These are phyloP conservation scores for Psittacula echo DNA, from an alignment of 2,797 vertebrate genomes.

Conservation along the genomic window DNA sequence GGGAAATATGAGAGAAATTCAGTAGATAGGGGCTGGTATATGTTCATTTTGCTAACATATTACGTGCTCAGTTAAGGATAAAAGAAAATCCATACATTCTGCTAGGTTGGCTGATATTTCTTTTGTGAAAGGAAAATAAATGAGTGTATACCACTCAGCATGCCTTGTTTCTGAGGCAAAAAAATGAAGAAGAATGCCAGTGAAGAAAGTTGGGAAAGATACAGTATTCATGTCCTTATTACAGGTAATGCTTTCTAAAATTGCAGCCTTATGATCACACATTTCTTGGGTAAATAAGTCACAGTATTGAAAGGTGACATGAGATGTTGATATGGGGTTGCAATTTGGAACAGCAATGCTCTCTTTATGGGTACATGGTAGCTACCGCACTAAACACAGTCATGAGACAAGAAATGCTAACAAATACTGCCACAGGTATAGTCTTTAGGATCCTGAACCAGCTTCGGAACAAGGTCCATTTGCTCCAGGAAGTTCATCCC, in stretches of 20 bases:
- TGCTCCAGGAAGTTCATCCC: background rate
- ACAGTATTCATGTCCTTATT: background rate
- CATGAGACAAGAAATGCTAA: background rate
- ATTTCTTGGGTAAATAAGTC: background rate
- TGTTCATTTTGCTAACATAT: constrained; percentile 44
- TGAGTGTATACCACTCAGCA: background rate
- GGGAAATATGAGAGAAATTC: constrained; percentile 21
- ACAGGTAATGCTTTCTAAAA: constrained; percentile 11
- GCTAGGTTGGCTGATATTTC: background rate
- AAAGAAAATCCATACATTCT: constrained; percentile 53
- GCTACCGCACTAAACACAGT: background rate
- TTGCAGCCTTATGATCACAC: background rate
- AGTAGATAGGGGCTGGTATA: background rate
- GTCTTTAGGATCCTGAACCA: background rate
- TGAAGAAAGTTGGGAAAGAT: background rate
- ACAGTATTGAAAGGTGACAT: background rate
- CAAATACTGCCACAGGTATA: background rate
- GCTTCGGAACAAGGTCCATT: background rate
- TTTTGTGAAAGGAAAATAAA: constrained; percentile 38
- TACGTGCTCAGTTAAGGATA: constrained; percentile 35
- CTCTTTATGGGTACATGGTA: background rate
- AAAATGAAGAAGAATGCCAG: constrained; percentile 19
- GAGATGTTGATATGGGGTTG: background rate
- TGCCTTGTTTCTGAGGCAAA: background rate
- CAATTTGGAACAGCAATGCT: background rate